Conservation (phyloP, 2,888 invertebrate genomes). For the Thyatira batis region DNA sequence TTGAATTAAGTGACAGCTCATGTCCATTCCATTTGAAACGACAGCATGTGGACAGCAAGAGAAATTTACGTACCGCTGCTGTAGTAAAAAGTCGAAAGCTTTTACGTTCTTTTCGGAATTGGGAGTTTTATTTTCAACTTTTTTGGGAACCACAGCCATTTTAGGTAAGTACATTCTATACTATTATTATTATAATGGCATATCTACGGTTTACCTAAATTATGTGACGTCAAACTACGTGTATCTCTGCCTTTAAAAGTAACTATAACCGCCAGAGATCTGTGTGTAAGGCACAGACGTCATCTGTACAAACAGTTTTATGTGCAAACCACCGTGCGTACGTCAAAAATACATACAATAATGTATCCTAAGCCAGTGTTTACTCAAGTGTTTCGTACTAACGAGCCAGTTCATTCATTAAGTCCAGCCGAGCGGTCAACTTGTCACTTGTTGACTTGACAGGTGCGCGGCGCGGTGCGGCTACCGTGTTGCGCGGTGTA, state of each 20-base stretch:
- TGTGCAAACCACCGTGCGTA: not conserved
- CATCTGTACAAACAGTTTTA: not conserved
- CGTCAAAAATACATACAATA: not conserved
- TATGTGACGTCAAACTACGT: too few relatives aligned
- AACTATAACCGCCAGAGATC: not conserved
- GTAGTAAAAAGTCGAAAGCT: not conserved
- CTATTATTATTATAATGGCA: not conserved
- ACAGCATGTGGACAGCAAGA: not conserved
- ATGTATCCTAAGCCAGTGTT: not conserved
- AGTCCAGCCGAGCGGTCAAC: constrained; percentile 7
- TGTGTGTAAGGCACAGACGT: not conserved
- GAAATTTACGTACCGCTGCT: not conserved
- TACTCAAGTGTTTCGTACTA: not conserved
- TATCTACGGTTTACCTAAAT: not conserved
- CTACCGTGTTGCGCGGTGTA: not conserved
- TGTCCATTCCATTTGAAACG: not conserved
- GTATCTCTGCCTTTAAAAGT: not conserved
- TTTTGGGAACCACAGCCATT: too few relatives aligned
- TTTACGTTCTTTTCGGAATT: not conserved
- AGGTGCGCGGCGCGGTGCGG: constrained; percentile 2
- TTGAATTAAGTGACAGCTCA: not conserved
- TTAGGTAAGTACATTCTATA: too few relatives aligned
- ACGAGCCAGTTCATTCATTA: constrained; percentile 6
- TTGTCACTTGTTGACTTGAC: constrained; percentile 8
- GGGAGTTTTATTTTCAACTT: not conserved